Base-by-base conservation (phyloP, 2,113 vertebrate genomes). In the Leucopsar rothschildi region DNA sequence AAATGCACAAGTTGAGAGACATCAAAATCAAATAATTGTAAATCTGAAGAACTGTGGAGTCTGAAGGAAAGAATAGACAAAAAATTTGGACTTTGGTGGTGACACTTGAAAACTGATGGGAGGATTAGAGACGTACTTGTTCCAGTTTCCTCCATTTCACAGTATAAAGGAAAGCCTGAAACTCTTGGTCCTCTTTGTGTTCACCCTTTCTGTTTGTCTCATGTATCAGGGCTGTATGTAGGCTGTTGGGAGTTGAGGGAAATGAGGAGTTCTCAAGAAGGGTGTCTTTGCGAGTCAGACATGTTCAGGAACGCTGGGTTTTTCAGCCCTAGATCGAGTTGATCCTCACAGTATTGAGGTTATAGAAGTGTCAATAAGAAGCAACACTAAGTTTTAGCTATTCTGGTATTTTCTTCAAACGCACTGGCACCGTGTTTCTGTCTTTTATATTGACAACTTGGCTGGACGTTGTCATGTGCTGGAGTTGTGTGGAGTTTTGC, bases 361-460 rank as follows among this genome's bases (percentile, higher is more conserved):
- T 64, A 31, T 52, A 52, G 37, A 50, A 44, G 10, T 16, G 35
- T 65, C 35, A 52, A 0, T 33, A 57, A 29, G 55, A 82, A 59
- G 68, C 19, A 47, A 42, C 0, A 0, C 29, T 3, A 40, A 25
- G 23, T 27, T 65, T 66, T n/a, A 71, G 40, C 35, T 82, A 4
- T 42, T 80, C 21, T 83, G 37, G 23, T 61, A 18, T 78, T 81
- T 89, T 55, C 33, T 83, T 64, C 37, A 57, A 29, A 44, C 11
- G 6, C 24, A 6, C 22, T 37, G 35, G 29, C 27, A 50, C 17
- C 0, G 0, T 0, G 2, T 52, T 19, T 49, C 16, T 7, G 1
- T 65, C 12, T 45, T 60, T 64, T 37, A 4, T 42, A 31, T 35
- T 35, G 42, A 4, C 8, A 25, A 33, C 20, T 88, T 70, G 71